Conservation (phyloP, 2,888 invertebrate species). For the Erebia epiphron region DNA sequence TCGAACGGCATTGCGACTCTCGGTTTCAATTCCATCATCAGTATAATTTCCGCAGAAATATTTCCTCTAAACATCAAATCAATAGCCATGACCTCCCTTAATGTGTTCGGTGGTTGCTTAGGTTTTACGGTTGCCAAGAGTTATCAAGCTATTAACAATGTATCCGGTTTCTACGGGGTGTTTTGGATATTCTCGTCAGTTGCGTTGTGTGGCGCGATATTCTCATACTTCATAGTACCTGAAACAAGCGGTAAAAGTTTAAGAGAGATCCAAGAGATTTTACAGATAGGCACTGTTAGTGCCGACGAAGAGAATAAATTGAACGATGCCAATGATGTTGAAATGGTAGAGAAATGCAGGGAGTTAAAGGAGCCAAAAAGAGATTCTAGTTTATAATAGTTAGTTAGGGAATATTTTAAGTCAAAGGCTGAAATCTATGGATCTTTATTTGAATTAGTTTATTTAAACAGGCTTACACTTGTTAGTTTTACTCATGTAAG, state of each 20-base stretch:
- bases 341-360: constrained; percentile 20
- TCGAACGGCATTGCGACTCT: constrained; percentile 55
- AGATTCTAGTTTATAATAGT: constrained; percentile 14
- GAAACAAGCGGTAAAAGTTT: constrained; percentile 83
- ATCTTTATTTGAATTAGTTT: too few relatives aligned
- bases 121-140: constrained; percentile 76
- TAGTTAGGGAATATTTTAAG: background rate
- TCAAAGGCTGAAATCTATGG: too few relatives aligned
- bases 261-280: constrained; percentile 77
- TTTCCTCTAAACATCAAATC: constrained; percentile 83
- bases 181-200: constrained; percentile 73
- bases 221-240: constrained; percentile 75
- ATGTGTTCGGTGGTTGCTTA: constrained; percentile 70
- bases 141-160: constrained; percentile 75
- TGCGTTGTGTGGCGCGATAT: constrained; percentile 72
- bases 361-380: constrained; percentile 26
- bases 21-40: constrained; percentile 76
- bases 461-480: too few relatives aligned
- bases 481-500: too few relatives aligned
- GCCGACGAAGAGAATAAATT: constrained; percentile 38
- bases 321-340: constrained; percentile 16
- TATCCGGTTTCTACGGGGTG: constrained; percentile 70
- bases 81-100: constrained; percentile 72
- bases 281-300: constrained; percentile 65
- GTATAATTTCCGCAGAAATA: constrained; percentile 75